A percentile compares a stretch with the other conserved stretches of the same genome.
phyloP scores from a whole-genome alignment of 2,797 vertebrate genomes.

The Poecilia velifera region DNA sequence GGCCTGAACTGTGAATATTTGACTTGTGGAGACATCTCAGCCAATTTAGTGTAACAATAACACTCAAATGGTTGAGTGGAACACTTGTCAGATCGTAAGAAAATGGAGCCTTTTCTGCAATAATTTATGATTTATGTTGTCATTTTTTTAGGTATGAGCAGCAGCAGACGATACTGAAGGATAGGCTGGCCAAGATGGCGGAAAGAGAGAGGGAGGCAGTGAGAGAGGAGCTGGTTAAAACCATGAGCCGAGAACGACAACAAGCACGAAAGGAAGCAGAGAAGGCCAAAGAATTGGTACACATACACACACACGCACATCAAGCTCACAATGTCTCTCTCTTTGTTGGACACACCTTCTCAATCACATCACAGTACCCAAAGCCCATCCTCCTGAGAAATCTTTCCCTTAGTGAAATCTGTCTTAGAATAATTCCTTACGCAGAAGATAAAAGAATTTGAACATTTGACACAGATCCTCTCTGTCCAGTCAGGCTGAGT shows the following conservation, averaged over 20 bases:
- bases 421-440: background rate
- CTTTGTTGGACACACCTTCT: background rate
- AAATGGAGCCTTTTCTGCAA: background rate
- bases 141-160: conserved; percentile 81
- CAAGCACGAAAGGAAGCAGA: conserved; percentile 73
- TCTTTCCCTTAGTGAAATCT: background rate
- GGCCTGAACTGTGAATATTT: background rate
- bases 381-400: background rate
- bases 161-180: conserved; percentile 83
- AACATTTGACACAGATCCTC: background rate
- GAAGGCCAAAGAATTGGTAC: conserved; percentile 80
- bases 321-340: background rate
- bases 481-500: background rate
- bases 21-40: conserved; percentile 32
- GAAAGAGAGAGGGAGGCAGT: conserved; percentile 82
- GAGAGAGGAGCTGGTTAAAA: conserved; percentile 68
- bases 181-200: conserved; percentile 81
- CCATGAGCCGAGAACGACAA: conserved; percentile 67
- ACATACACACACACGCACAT: conserved; percentile 3
- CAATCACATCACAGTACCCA: background rate
- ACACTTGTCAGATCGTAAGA: background rate
- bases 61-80: background rate
- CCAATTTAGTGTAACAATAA: background rate
- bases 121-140: background rate
- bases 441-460: background rate